phyloP scores from a whole-genome alignment of 2,888 invertebrate species.

The Nomada goodeniana region DNA sequence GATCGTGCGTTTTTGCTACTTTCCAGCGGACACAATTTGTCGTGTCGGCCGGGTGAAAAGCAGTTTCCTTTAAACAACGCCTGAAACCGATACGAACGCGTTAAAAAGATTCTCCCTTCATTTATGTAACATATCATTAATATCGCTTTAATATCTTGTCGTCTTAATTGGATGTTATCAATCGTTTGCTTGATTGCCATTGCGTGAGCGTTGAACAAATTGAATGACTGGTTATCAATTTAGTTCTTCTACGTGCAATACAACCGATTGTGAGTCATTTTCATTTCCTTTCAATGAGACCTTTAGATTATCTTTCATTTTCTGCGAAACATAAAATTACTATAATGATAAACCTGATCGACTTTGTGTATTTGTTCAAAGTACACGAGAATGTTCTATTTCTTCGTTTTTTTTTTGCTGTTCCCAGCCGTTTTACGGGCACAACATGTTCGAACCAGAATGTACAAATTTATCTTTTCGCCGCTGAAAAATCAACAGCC shows the following conservation, averaged over 20 bases:
- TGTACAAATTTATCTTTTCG: neutral
- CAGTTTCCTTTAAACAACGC: conserved; percentile 7
- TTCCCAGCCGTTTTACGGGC: neutral
- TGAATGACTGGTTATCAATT: neutral
- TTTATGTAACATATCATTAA: neutral
- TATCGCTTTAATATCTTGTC: neutral
- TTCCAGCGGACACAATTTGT: conserved; percentile 12
- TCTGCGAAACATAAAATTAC: neutral
- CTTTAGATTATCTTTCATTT: neutral
- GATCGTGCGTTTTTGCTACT: conserved; percentile 34
- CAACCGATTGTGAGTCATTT: too few relatives aligned
- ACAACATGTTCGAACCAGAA: neutral
- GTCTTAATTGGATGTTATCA: neutral
- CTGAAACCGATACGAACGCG: neutral
- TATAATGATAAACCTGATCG: neutral
- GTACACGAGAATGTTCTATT: too few relatives aligned
- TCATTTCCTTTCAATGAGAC: neutral
- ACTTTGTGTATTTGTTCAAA: neutral
- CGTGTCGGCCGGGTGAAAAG: neutral
- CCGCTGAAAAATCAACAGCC: conserved; percentile 42
- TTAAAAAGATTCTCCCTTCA: too few relatives aligned
- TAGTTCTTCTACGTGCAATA: neutral
- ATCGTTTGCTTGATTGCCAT: neutral
- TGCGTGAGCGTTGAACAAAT: neutral
- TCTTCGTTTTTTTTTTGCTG: neutral